A percentile compares a stretch with the other conserved stretches of the same genome.
Conservation (phyloP, 2,113 vertebrate species). For the Cnemophilus loriae region DNA sequence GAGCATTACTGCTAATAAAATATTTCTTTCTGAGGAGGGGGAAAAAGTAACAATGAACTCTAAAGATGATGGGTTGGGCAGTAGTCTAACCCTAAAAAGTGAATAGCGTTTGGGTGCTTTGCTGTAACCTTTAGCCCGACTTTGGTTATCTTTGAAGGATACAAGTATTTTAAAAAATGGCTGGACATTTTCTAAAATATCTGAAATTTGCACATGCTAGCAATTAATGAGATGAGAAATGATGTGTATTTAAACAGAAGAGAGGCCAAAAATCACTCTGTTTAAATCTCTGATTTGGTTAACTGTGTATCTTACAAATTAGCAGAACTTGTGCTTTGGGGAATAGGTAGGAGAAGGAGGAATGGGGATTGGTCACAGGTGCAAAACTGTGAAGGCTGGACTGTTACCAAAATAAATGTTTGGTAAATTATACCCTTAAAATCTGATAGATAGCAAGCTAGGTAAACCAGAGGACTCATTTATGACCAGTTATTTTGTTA, state of each 20-base stretch:
- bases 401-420: background rate
- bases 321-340: background rate
- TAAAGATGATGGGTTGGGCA: background rate
- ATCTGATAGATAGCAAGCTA: background rate
- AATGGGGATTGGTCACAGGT: background rate
- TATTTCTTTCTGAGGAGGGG: fast-evolving
- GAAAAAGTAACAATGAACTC: background rate
- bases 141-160: background rate
- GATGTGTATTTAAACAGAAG: background rate
- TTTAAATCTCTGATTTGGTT: background rate
- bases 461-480: background rate
- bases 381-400: background rate
- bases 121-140: background rate
- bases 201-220: background rate
- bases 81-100: background rate
- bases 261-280: fast-evolving
- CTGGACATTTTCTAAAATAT: background rate
- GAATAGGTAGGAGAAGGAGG: background rate
- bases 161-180: background rate
- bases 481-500: background rate
- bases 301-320: background rate
- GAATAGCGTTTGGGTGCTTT: background rate
- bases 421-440: background rate
- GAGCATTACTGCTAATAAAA: background rate
- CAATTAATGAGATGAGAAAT: background rate